Evolutionary conservation across 2,888 invertebrate species (phyloP).

Genomic region (Caenorhabditis sulstoni): DNA sequence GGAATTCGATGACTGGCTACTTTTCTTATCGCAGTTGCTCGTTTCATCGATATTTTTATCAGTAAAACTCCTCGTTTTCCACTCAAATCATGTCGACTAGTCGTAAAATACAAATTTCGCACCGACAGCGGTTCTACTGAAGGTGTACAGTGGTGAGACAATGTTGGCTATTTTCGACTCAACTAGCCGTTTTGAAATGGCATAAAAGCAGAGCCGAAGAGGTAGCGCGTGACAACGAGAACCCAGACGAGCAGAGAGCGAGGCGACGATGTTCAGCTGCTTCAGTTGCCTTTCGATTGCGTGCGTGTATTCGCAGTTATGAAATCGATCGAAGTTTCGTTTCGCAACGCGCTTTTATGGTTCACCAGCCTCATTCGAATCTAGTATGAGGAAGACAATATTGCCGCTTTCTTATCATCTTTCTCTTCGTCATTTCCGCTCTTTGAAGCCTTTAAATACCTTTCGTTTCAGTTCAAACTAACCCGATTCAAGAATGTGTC

Average conservation of each 20-base stretch:
- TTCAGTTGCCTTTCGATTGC: background rate
- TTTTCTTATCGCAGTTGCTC: too few species aligned
- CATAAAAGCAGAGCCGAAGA: background rate
- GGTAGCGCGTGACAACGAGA: conserved; percentile 20
- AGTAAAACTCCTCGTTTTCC: too few species aligned
- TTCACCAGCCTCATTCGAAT: background rate
- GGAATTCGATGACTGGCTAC: too few species aligned
- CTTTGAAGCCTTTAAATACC: background rate
- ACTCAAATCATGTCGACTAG: too few species aligned
- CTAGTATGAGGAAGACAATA: background rate
- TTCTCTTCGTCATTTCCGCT: background rate
- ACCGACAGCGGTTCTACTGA: too few species aligned
- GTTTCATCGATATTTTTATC: too few species aligned
- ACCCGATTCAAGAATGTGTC: conserved; percentile 41
- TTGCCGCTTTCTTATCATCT: background rate
- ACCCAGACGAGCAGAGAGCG: conserved; percentile 19
- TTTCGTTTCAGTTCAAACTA: conserved; percentile 24
- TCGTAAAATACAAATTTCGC: too few species aligned
- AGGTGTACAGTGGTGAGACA: too few species aligned
- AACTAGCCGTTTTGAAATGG: too few species aligned
- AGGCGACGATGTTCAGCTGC: background rate
- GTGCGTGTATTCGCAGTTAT: too few species aligned
- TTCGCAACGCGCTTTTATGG: background rate
- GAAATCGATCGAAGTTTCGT: background rate
- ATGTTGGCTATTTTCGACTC: too few species aligned